Evolutionary conservation across 2,113 vertebrate species (phyloP), one percentile per base, ranked within the genome.

Genomic region (Panthera leo): DNA sequence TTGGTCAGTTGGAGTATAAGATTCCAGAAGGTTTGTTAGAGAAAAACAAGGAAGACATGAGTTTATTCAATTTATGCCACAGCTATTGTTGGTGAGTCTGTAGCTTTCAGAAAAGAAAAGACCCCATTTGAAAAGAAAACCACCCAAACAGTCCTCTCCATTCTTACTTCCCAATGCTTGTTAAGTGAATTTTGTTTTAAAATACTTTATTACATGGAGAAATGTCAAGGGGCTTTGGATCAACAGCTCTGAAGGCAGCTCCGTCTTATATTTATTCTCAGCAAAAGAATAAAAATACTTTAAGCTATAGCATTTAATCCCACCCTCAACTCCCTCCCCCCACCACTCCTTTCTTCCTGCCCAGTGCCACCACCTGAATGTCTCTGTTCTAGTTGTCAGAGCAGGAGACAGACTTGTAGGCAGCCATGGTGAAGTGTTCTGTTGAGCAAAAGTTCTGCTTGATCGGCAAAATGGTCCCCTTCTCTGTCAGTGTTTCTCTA

Each of bases 171-270:
- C 42, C 53, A 51, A 55, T 90, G 18, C 27, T 93, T 80, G 58
- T 58, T 88, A 85, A 73, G 25, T 51, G 73, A 88, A 63, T 90
- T 95, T 95, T 97, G 42, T 80, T 90, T 95, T 71, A 70, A 88
- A 92, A 91, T 79, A 84, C 14, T 70, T 95, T 88, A 85, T 96
- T 67, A 67, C 65, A 89, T 83, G 31, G 67, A 83, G 34, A 85
- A 48, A 45, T 88, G 36, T 90, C 51, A 88, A 88, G 36, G 21
- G 58, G 42, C 84, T 36, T 55, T 76, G 78, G 78, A 68, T 89
- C 91, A 90, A 73, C 65, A 95, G 18, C 19, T 96, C 21, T 85
- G 29, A 14, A 83, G 76, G 45, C 45, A 84, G 34, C 34, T 85
- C 29, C 85, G 55, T 31, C 19, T 96, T 94, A 63, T 16, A 2